Evolutionary conservation across 2,797 vertebrate species (phyloP), one percentile per base, ranked within the genome.

Genomic region (Pogonophryne albipinna): DNA sequence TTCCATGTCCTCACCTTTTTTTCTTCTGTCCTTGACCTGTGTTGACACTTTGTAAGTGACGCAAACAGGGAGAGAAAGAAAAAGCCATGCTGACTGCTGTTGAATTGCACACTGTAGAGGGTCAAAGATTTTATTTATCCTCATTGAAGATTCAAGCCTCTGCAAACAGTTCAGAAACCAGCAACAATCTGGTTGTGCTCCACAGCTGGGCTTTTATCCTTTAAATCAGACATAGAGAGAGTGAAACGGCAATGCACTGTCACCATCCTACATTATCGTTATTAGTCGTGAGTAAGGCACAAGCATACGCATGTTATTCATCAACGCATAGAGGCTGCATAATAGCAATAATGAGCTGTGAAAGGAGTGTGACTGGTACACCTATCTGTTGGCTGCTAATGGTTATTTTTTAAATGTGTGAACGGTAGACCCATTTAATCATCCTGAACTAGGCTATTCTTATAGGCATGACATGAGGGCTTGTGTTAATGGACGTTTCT

Each of bases 281-380:
- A 20, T 41, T 31, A 56, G 72, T 53, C 20, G 27, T 27, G 34
- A 76, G 51, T 66, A 51, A 71, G 55, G 57, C 51, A 17, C 47
- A 59, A 27, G 44, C 57, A 63, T 45, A 15, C 64, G 78, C 62
- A 79, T 60, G 61, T 76, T 66, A 73, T 85, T 88, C 69, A 84
- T 86, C 72, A 67, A 69, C 66, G 80, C 68, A 74, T 57, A 52
- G 63, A 83, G 74, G 67, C 60, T 84, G 69, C 79, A 71, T 86
- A 82, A 89, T 80, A 87, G 67, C 76, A 81, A 83, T 87, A 91
- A 93, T 87, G 78, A 90, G 83, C 72, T 84, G 73, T 86, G 75
- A 91, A 91, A 89, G 84, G 77, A 88, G 79, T 85, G 74, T 73
- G 89, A 88, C 76, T 6, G 1, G 85, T 79, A 71, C 80, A 85